Evolutionary conservation across 2,888 invertebrate genomes (phyloP).

Genomic region (Theristus sp.): DNA sequence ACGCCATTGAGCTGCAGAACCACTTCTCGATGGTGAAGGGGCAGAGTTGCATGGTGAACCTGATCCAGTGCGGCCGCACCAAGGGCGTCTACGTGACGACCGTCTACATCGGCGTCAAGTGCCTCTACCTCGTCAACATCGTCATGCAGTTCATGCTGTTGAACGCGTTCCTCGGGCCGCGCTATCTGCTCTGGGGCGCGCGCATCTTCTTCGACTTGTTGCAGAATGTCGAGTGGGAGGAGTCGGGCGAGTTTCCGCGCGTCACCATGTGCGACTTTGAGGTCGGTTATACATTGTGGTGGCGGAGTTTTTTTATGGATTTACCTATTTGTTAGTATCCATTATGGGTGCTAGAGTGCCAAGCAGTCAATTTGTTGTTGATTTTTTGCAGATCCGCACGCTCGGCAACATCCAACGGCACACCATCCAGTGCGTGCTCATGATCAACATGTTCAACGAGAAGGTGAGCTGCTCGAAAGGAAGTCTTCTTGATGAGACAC

Average conservation of each 20-base stretch:
- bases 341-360: background rate
- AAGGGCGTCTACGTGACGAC: slow-evolving; percentile 13
- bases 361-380: background rate
- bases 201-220: slow-evolving; percentile 12
- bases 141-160: slow-evolving; percentile 30
- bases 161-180: slow-evolving; percentile 29
- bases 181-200: slow-evolving; percentile 18
- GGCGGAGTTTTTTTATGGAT: too few relatives aligned
- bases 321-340: too few relatives aligned
- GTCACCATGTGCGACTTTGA: slow-evolving; percentile 29
- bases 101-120: slow-evolving; percentile 31
- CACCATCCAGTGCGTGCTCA: slow-evolving; percentile 7
- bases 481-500: too few relatives aligned
- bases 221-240: slow-evolving; percentile 25
- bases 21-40: background rate
- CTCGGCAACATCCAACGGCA: slow-evolving; percentile 6
- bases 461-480: background rate
- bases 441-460: slow-evolving; percentile 8
- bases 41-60: background rate
- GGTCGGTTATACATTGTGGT: too few relatives aligned
- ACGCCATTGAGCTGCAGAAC: slow-evolving; percentile 7
- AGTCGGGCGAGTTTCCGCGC: slow-evolving; percentile 31
- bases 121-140: slow-evolving; percentile 30
- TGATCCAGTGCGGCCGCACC: slow-evolving; percentile 4
- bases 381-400: slow-evolving; percentile 4